These are phyloP conservation scores for Chironomus riparius DNA, from an alignment of 2,888 invertebrate genomes.

Conservation along the genomic window DNA sequence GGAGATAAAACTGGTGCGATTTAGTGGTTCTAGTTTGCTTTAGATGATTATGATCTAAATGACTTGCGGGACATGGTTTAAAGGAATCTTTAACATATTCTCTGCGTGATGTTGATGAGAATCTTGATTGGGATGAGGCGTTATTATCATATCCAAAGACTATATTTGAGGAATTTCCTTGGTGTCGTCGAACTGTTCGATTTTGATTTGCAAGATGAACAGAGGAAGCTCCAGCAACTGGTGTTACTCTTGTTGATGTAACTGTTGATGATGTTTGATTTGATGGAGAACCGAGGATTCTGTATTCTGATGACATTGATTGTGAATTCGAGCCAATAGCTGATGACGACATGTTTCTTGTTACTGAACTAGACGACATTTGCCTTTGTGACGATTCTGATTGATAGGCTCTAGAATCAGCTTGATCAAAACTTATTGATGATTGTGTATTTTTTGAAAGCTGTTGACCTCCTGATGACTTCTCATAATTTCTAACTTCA, in stretches of 20 bases:
- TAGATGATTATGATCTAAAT: slow-evolving; percentile 20
- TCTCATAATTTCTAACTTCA: slow-evolving; percentile 14
- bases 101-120: not conserved
- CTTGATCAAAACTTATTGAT: not conserved
- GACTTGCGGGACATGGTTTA: slow-evolving; percentile 23
- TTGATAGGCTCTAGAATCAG: not conserved
- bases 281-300: not conserved
- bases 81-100: slow-evolving; percentile 18
- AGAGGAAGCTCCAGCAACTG: slow-evolving; percentile 19
- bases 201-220: slow-evolving; percentile 12
- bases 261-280: not conserved
- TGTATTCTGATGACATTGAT: slow-evolving; percentile 8
- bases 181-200: slow-evolving; percentile 20
- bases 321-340: not conserved
- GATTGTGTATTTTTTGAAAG: not conserved
- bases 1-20: slow-evolving; percentile 17
- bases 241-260: not conserved
- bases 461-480: not conserved
- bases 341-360: not conserved
- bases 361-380: not conserved
- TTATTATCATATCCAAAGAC: slow-evolving; percentile 9
- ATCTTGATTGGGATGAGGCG: not conserved
- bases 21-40: slow-evolving; percentile 20
- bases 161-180: slow-evolving; percentile 13
- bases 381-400: not conserved